Conservation (phyloP, 2,113 vertebrate genomes). For the Nestor notabilis region DNA sequence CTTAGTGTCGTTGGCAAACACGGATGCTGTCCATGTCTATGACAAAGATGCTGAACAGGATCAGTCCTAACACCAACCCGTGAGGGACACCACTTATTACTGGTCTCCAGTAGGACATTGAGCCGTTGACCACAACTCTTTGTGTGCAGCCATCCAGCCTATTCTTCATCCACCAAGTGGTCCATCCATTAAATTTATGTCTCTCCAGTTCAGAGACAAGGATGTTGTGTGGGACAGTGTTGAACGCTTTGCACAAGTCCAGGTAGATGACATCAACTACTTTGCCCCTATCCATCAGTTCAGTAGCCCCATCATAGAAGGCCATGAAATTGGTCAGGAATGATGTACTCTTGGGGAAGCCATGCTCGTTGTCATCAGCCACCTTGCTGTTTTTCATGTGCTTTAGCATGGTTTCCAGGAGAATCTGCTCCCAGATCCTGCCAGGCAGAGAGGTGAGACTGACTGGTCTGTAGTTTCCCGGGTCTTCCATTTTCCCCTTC, state of each 20-base stretch:
- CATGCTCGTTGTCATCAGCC: not conserved
- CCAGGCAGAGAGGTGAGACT: not conserved
- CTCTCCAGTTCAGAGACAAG: not conserved
- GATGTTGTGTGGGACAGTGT: not conserved
- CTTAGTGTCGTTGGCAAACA: not conserved
- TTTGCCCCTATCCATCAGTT: not conserved
- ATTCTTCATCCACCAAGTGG: not conserved
- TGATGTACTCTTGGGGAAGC: not conserved
- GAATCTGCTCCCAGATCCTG: not conserved
- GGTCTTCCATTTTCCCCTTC: not conserved
- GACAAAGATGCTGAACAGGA: not conserved
- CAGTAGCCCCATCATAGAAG: not conserved
- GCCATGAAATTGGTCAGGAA: not conserved
- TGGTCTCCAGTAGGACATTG: not conserved
- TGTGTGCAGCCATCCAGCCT: not conserved
- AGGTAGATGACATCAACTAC: not conserved
- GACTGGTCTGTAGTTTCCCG: not conserved
- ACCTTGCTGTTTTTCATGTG: not conserved
- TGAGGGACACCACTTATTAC: not conserved
- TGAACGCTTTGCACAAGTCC: not conserved
- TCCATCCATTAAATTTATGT: not conserved
- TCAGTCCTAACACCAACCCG: not conserved
- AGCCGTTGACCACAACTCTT: not conserved
- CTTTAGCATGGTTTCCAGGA: too few species aligned
- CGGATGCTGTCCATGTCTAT: not conserved